A percentile compares a stretch with the other conserved stretches of the same genome.
Conservation (phyloP, 2,113 vertebrate genomes). For the Strix uralensis region DNA sequence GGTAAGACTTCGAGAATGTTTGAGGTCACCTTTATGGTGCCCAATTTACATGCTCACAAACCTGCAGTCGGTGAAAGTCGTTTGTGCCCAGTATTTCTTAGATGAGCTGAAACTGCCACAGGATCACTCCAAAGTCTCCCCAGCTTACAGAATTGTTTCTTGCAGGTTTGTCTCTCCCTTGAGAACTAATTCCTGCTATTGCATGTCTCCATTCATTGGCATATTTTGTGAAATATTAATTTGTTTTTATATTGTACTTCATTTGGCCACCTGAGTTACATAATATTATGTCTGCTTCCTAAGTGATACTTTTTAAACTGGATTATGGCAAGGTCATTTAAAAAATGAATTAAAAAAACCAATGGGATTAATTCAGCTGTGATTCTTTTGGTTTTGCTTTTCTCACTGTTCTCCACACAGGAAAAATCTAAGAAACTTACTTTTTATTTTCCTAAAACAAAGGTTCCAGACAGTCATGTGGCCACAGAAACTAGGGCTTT, state of each 20-base stretch:
- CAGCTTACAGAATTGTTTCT: neutral
- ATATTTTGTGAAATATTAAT: neutral
- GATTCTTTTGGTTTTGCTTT: neutral
- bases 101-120: neutral
- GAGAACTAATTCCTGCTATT: neutral
- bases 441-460: neutral
- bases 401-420: neutral
- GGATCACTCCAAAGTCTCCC: neutral
- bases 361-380: neutral
- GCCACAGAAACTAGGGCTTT: neutral
- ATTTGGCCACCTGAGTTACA: neutral
- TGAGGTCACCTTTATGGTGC: neutral
- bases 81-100: neutral
- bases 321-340: neutral
- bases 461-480: neutral
- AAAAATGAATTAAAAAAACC: neutral
- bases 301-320: neutral
- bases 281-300: neutral
- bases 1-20: neutral
- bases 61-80: neutral
- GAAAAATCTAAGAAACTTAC: neutral
- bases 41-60: neutral
- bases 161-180: neutral
- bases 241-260: neutral
- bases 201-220: neutral